A percentile compares a stretch with the other conserved stretches of the same genome.
Evolutionary conservation across 2,888 invertebrate species (phyloP).

Genomic region (Dugesia japonica): DNA sequence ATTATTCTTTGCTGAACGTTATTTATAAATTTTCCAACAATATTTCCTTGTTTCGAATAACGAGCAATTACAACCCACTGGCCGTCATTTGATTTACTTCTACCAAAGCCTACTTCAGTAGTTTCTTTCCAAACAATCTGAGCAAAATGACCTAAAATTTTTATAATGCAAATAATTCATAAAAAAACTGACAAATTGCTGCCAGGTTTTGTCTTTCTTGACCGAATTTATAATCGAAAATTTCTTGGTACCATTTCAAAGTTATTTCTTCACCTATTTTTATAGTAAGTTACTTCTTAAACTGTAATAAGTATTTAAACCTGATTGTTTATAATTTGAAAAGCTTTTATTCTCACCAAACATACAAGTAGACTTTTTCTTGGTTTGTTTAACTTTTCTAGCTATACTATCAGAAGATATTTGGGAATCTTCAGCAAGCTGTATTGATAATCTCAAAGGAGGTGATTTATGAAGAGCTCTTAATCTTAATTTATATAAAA

Average conservation of each 20-base stretch:
- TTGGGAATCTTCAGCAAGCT: background rate
- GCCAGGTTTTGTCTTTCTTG: background rate
- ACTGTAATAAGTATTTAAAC: no score
- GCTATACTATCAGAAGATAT: background rate
- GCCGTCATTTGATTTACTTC: background rate
- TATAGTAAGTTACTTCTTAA: background rate
- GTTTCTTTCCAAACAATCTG: background rate
- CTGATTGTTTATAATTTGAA: background rate
- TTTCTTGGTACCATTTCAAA: slow-evolving; percentile 8
- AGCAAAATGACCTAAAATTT: slow-evolving; percentile 3
- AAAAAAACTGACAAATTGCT: background rate
- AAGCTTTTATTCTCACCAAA: background rate
- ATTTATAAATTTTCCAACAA: background rate
- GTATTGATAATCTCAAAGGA: background rate
- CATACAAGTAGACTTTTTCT: background rate
- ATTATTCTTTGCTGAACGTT: background rate
- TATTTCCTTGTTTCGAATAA: background rate
- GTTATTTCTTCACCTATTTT: background rate
- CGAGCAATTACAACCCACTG: background rate
- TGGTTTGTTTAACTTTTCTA: background rate
- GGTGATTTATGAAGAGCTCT: background rate
- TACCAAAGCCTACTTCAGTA: background rate
- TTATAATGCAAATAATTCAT: background rate
- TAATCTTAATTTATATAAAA: background rate
- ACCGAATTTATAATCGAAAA: background rate